Conservation (phyloP, 1,140 invertebrate species). For the Oryzaephilus surinamensis region DNA sequence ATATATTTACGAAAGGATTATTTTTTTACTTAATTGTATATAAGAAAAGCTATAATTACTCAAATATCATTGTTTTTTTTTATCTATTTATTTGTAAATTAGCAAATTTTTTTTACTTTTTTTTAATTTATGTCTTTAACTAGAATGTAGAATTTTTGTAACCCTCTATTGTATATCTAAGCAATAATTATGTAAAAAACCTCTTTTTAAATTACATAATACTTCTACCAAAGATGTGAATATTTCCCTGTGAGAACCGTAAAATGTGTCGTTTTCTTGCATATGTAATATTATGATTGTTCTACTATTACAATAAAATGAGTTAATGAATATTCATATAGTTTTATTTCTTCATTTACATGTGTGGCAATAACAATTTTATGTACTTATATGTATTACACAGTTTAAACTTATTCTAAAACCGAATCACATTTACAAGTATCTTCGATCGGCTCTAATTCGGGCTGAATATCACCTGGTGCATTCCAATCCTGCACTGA, state of each 20-base stretch:
- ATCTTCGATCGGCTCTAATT: slow-evolving; percentile 29
- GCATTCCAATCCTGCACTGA: slow-evolving; percentile 46
- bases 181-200: slow-evolving; percentile 17
- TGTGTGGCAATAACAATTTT: background rate
- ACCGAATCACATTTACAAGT: slow-evolving; percentile 32
- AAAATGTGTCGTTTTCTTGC: slow-evolving; percentile 14
- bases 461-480: slow-evolving; percentile 25
- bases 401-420: slow-evolving; percentile 21
- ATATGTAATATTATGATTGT: too few species aligned
- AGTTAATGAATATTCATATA: slow-evolving; percentile 17
- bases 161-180: too few species aligned
- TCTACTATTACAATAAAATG: slow-evolving; percentile 12
- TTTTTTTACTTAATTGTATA: too few species aligned
- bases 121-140: too few species aligned
- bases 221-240: slow-evolving; percentile 25
- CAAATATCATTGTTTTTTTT: too few species aligned
- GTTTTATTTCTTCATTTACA: slow-evolving; percentile 12
- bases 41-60: too few species aligned
- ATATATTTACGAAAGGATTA: too few species aligned
- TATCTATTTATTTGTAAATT: too few species aligned
- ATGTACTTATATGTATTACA: background rate
- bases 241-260: slow-evolving; percentile 16
- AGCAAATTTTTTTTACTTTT: too few species aligned
- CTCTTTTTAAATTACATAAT: too few species aligned
- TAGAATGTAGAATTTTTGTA: too few species aligned